phyloP scores from a whole-genome alignment of 2,113 vertebrate genomes.

The Rhegmatorhina hoffmannsi region DNA sequence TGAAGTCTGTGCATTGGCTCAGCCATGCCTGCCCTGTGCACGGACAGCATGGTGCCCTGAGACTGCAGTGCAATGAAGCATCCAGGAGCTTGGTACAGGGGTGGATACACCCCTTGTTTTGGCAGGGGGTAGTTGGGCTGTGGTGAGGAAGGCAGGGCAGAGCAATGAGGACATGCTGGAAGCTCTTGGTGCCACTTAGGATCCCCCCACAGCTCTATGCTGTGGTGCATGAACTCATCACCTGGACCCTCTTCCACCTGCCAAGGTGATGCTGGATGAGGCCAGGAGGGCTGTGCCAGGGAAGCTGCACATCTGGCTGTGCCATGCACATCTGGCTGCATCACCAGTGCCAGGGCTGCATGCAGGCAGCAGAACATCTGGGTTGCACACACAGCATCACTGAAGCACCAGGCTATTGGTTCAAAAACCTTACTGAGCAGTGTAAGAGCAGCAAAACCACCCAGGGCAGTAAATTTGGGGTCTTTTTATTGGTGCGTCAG shows the following conservation, averaged over 20 bases:
- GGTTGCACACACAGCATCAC: not conserved
- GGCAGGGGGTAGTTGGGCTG: accelerated
- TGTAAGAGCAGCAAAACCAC: not conserved
- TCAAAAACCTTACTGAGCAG: not conserved
- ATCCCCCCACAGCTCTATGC: not conserved
- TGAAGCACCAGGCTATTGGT: not conserved
- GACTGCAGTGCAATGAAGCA: not conserved
- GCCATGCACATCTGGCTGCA: not conserved
- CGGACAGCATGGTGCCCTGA: not conserved
- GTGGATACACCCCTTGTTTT: not conserved
- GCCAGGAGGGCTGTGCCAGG: accelerated
- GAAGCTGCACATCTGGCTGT: not conserved
- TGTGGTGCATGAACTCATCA: accelerated
- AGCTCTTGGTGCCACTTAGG: not conserved
- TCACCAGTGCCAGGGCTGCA: accelerated
- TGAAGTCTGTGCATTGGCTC: not conserved
- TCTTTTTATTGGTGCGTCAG: conserved; percentile 17
- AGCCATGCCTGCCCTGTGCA: not conserved
- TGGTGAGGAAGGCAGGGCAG: not conserved
- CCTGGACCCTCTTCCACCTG: not conserved
- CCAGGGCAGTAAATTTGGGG: conserved; percentile 18
- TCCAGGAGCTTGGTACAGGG: not conserved
- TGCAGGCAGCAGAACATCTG: not conserved
- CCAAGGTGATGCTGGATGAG: not conserved
- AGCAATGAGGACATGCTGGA: not conserved